Evolutionary conservation across 2,888 invertebrate genomes (phyloP).

Genomic region (Antitype chi): DNA sequence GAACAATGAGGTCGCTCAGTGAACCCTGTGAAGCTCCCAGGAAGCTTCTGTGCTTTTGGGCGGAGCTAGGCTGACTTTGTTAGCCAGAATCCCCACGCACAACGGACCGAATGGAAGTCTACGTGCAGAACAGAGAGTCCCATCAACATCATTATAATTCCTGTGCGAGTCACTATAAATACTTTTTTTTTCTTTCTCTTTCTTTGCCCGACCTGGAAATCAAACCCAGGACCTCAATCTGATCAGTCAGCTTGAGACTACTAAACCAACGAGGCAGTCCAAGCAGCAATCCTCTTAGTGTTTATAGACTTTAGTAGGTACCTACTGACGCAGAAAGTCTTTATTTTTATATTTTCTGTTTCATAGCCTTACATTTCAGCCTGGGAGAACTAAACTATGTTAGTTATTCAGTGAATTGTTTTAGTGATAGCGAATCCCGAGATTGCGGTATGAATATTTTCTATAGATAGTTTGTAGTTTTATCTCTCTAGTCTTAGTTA

Average conservation of each 20-base stretch:
- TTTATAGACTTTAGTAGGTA: constrained; percentile 13
- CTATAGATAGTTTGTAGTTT: background rate
- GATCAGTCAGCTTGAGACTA: background rate
- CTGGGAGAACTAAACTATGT: constrained; percentile 20
- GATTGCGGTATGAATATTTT: constrained; percentile 51
- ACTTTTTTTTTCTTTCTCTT: no score
- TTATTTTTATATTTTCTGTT: constrained; percentile 40
- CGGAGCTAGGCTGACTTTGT: no score
- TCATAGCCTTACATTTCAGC: constrained; percentile 17
- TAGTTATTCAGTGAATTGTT: constrained; percentile 48
- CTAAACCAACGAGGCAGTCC: background rate
- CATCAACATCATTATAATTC: no score
- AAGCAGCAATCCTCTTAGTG: constrained; percentile 13
- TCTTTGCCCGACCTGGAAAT: no score
- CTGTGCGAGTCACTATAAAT: no score
- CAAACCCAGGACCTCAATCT: no score
- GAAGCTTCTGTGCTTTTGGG: no score
- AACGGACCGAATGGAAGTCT: no score
- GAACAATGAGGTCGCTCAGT: no score
- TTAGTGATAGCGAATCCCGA: constrained; percentile 42
- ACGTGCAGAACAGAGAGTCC: no score
- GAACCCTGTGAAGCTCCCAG: no score
- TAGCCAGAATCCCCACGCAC: no score
- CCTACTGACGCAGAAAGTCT: background rate
- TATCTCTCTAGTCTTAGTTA: background rate